These are phyloP conservation scores for Anadara kagoshimensis DNA, from an alignment of 1,140 invertebrate genomes.

Conservation along the genomic window DNA sequence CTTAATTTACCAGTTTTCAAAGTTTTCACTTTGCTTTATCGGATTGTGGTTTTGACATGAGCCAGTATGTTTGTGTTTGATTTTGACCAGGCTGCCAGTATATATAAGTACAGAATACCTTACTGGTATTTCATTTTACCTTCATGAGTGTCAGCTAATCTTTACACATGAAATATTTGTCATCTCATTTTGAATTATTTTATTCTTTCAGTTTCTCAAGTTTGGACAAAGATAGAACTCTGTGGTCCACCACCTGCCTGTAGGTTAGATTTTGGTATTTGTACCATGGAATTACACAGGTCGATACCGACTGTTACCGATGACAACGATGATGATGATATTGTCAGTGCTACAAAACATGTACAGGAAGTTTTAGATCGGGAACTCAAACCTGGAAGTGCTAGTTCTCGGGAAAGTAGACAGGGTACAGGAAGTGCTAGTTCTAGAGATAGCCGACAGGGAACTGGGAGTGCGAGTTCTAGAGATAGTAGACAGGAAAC, in stretches of 20 bases:
- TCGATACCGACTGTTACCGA: constrained; percentile 17
- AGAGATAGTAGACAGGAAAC: constrained; percentile 24
- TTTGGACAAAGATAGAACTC: constrained; percentile 66
- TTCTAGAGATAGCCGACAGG: constrained; percentile 12
- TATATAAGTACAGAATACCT: too few relatives aligned
- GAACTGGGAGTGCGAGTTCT: constrained; percentile 17
- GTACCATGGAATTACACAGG: constrained; percentile 53
- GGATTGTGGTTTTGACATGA: too few relatives aligned
- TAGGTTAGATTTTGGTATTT: constrained; percentile 70
- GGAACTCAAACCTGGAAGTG: constrained; percentile 66
- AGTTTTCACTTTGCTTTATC: too few relatives aligned
- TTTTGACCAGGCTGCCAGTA: too few relatives aligned
- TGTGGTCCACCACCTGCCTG: constrained; percentile 68
- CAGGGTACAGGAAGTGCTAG: constrained; percentile 23
- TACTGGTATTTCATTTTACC: too few relatives aligned
- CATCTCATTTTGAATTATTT: too few relatives aligned
- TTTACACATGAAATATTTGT: too few relatives aligned
- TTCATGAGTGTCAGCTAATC: too few relatives aligned
- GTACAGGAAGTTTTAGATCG: constrained; percentile 61
- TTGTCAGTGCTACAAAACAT: constrained; percentile 47
- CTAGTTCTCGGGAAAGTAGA: constrained; percentile 58
- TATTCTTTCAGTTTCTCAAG: constrained; percentile 54
- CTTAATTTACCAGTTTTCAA: too few relatives aligned
- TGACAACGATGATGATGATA: constrained; percentile 42
- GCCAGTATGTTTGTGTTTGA: too few relatives aligned